Percentiles rank a stretch among this genome's conserved stretches.
These are phyloP conservation scores for Coracopsis vasa DNA, from an alignment of 2,113 vertebrate genomes.

Conservation along the genomic window DNA sequence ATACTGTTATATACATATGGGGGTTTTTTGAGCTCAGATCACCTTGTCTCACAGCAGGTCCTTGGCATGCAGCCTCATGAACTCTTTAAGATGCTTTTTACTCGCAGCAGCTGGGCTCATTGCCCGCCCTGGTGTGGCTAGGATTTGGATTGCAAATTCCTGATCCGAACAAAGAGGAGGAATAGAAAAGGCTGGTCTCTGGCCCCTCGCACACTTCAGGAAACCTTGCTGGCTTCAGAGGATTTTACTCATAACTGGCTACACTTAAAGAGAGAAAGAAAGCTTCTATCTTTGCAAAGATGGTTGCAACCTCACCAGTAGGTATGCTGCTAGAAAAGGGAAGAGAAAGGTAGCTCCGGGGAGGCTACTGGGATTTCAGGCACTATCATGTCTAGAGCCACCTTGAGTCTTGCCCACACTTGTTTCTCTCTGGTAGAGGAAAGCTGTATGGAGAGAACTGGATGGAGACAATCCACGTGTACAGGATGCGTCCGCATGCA, in stretches of 20 bases:
- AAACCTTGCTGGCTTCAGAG: not conserved
- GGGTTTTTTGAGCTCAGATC: not conserved
- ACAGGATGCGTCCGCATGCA: not conserved
- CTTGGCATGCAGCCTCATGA: slow-evolving; percentile 23
- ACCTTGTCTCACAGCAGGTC: not conserved
- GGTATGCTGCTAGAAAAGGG: not conserved
- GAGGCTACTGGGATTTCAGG: not conserved
- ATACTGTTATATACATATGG: not conserved
- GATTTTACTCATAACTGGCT: not conserved
- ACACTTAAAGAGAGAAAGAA: not conserved
- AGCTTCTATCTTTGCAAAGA: not conserved
- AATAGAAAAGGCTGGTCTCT: slow-evolving; percentile 15
- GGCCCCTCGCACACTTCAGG: not conserved
- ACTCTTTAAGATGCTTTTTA: slow-evolving; percentile 8
- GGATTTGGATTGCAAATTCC: slow-evolving; percentile 64
- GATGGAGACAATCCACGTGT: fast-evolving
- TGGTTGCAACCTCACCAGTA: not conserved
- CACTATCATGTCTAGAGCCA: not conserved
- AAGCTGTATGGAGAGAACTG: not conserved
- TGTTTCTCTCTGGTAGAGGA: not conserved
- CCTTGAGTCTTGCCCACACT: not conserved
- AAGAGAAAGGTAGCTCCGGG: not conserved
- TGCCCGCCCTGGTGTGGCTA: not conserved
- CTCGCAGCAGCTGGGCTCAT: not conserved
- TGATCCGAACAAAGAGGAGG: slow-evolving; percentile 6